phyloP scores from a whole-genome alignment of 2,113 vertebrate species.

The Craseonycteris thonglongyai region DNA sequence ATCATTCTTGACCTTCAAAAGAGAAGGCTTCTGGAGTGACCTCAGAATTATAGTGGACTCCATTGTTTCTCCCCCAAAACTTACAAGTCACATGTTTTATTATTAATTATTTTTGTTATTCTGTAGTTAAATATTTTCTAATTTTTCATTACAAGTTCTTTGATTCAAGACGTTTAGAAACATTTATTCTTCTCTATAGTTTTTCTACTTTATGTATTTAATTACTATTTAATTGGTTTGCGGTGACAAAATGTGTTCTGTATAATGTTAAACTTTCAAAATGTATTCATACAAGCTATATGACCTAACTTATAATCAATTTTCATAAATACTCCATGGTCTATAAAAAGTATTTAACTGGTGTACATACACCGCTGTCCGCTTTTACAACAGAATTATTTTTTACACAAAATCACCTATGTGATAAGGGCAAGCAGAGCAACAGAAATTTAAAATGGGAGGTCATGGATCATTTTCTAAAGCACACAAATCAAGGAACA shows the following conservation, averaged over 20 bases:
- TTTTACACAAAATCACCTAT: neutral
- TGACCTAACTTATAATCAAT: neutral
- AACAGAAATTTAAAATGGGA: neutral
- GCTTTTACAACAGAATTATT: neutral
- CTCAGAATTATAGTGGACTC: neutral
- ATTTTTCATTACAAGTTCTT: neutral
- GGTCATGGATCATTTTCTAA: neutral
- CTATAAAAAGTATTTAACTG: neutral
- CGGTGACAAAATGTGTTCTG: neutral
- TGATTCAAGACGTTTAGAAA: neutral
- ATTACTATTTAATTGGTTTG: neutral
- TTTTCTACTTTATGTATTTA: neutral
- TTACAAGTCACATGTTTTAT: neutral
- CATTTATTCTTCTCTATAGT: no score
- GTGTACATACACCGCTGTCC: neutral
- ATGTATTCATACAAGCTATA: neutral
- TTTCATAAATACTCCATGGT: neutral
- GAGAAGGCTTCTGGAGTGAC: neutral
- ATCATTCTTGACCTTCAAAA: neutral
- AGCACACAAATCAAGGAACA: neutral
- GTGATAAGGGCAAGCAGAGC: neutral
- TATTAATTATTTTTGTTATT: neutral
- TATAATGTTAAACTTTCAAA: neutral
- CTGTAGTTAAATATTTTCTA: neutral
- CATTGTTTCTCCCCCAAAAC: neutral